Evolutionary conservation across 2,113 vertebrate species (phyloP).

Genomic region (Lepus americanus): DNA sequence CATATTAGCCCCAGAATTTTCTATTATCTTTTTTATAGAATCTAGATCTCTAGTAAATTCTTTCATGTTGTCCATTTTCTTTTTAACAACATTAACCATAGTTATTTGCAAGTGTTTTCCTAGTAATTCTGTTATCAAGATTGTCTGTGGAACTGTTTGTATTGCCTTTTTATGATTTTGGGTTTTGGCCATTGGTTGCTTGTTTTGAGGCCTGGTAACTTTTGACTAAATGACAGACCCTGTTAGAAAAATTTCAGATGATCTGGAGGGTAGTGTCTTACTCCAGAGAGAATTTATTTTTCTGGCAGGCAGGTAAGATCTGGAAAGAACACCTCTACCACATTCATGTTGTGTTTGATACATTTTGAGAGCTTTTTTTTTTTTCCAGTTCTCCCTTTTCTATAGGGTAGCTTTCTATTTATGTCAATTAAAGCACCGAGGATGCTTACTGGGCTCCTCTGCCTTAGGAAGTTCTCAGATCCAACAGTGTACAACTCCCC

Average conservation of each 20-base stretch:
- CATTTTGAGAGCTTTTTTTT: neutral
- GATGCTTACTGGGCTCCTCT: neutral
- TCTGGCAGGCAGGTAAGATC: neutral
- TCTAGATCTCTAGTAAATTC: neutral
- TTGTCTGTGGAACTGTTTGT: neutral
- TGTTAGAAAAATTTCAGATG: neutral
- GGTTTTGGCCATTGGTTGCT: neutral
- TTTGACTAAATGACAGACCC: neutral
- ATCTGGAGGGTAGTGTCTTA: neutral
- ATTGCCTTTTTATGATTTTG: neutral
- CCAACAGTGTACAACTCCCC: neutral
- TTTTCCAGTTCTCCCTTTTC: neutral
- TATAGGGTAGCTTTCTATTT: neutral
- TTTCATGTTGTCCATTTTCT: neutral
- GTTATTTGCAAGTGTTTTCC: neutral
- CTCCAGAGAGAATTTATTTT: neutral
- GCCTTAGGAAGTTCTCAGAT: neutral
- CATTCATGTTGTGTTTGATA: neutral
- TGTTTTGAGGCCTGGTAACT: neutral
- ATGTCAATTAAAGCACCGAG: neutral
- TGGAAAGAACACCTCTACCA: neutral
- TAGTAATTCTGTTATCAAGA: neutral
- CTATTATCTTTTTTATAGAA: neutral
- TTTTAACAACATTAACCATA: neutral
- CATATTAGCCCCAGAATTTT: neutral